phyloP scores from a whole-genome alignment of 1,140 invertebrate genomes.

The Acromyrmex charruanus region DNA sequence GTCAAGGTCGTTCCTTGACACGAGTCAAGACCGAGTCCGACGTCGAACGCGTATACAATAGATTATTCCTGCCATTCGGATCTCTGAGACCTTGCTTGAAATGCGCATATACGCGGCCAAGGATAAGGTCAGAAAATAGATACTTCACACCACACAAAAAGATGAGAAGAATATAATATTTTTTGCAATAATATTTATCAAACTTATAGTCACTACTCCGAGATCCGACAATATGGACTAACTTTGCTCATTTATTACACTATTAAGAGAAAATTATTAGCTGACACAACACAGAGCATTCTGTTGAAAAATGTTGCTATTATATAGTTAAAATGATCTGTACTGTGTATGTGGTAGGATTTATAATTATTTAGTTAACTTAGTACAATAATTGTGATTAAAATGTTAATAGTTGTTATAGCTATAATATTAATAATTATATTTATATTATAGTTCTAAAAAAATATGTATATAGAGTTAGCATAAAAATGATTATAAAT shows the following conservation, averaged over 20 bases:
- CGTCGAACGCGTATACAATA: slow-evolving; percentile 26
- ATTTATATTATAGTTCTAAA: too few species aligned
- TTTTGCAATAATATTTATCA: background rate
- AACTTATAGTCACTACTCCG: slow-evolving; percentile 10
- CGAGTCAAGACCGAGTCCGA: slow-evolving; percentile 61
- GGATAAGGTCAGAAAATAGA: slow-evolving; percentile 42
- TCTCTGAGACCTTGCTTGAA: slow-evolving; percentile 13
- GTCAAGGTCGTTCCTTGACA: slow-evolving; percentile 73
- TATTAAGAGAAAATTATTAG: too few species aligned
- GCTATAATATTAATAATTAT: too few species aligned
- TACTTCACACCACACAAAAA: background rate
- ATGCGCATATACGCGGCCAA: slow-evolving; percentile 3
- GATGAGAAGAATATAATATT: background rate
- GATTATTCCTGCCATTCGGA: slow-evolving; percentile 60
- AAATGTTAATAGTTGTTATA: background rate
- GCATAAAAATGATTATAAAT: too few species aligned
- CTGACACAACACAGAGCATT: too few species aligned
- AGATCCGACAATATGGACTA: background rate
- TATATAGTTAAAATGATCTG: too few species aligned
- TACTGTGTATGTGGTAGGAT: too few species aligned
- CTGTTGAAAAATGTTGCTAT: too few species aligned
- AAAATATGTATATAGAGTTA: too few species aligned
- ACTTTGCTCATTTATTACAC: background rate
- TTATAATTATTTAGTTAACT: too few species aligned
- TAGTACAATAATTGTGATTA: background rate